A percentile compares a stretch with the other conserved stretches of the same genome.
Evolutionary conservation across 2,113 vertebrate species (phyloP).

Genomic region (Holacanthus passer): DNA sequence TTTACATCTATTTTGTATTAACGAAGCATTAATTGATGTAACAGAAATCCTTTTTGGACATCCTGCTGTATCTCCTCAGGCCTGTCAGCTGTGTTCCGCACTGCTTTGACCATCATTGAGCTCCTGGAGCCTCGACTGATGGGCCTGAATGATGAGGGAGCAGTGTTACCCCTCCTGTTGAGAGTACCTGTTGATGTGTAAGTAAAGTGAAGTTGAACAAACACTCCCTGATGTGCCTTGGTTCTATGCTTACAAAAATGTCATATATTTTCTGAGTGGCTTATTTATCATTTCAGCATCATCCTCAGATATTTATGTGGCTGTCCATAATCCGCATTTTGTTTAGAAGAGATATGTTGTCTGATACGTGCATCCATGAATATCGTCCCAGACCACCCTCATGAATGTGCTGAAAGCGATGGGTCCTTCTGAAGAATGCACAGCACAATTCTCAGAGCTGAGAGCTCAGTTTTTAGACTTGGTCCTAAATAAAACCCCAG

Average conservation of each 20-base stretch:
- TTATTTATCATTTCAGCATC: neutral
- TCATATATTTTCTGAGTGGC: neutral
- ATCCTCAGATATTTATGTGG: neutral
- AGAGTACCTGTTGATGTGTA: slow-evolving; percentile 83
- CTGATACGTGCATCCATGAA: neutral
- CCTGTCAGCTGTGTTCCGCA: slow-evolving; percentile 77
- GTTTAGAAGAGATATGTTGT: neutral
- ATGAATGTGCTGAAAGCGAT: neutral
- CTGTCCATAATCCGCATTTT: neutral
- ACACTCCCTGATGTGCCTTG: too few relatives aligned
- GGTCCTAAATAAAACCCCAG: slow-evolving; percentile 33
- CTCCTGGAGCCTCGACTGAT: slow-evolving; percentile 80
- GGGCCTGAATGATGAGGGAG: slow-evolving; percentile 78
- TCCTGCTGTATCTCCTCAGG: slow-evolving; percentile 64
- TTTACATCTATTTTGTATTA: neutral
- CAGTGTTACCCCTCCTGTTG: slow-evolving; percentile 78
- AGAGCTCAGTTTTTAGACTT: slow-evolving; percentile 24
- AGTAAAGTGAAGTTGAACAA: slow-evolving; percentile 46
- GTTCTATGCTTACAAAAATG: neutral
- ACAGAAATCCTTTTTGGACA: neutral
- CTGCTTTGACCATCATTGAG: slow-evolving; percentile 77
- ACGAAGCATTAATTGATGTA: neutral
- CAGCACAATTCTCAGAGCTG: slow-evolving; percentile 38
- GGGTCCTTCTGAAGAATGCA: slow-evolving; percentile 24
- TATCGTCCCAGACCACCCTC: slow-evolving; percentile 28